These are phyloP conservation scores for Scaptomyza cyrtandrae DNA, from an alignment of 2,888 invertebrate species.

Conservation along the genomic window DNA sequence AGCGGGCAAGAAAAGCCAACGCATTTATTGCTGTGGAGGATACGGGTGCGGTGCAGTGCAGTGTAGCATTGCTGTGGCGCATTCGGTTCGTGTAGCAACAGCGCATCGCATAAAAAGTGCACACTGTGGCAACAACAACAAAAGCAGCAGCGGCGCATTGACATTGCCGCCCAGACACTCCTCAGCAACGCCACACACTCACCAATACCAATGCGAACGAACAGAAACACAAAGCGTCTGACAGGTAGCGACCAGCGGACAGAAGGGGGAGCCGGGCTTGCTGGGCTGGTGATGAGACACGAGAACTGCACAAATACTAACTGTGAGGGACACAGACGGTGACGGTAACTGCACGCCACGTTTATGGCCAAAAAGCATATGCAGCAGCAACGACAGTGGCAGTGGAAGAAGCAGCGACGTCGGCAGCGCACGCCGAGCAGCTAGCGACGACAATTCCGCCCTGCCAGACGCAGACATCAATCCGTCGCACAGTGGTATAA, in stretches of 20 bases:
- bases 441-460: conserved; percentile 52
- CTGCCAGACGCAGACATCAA: conserved; percentile 63
- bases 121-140: conserved; percentile 36
- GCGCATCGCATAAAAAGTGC: conserved; percentile 64
- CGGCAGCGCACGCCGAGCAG: conserved; percentile 42
- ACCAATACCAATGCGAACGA: conserved; percentile 49
- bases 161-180: conserved; percentile 74
- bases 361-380: conserved; percentile 68
- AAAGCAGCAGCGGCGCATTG: conserved; percentile 61
- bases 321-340: conserved; percentile 29
- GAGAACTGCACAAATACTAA: conserved; percentile 33
- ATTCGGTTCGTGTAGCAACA: conserved; percentile 62
- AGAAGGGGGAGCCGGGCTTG: conserved; percentile 21
- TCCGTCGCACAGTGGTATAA: conserved; percentile 52
- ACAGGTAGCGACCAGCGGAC: conserved; percentile 59
- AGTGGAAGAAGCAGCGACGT: conserved; percentile 22
- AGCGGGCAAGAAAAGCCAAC: conserved; percentile 56
- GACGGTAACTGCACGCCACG: conserved; percentile 55
- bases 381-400: conserved; percentile 36
- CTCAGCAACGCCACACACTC: conserved; percentile 43
- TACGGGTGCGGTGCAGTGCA: conserved; percentile 7
- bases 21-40: conserved; percentile 43
- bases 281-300: conserved; percentile 32
- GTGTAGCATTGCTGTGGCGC: conserved; percentile 15
- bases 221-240: conserved; percentile 63